Evolutionary conservation across 1,140 invertebrate species (phyloP).

Genomic region (Panagrolaimus sp.): DNA sequence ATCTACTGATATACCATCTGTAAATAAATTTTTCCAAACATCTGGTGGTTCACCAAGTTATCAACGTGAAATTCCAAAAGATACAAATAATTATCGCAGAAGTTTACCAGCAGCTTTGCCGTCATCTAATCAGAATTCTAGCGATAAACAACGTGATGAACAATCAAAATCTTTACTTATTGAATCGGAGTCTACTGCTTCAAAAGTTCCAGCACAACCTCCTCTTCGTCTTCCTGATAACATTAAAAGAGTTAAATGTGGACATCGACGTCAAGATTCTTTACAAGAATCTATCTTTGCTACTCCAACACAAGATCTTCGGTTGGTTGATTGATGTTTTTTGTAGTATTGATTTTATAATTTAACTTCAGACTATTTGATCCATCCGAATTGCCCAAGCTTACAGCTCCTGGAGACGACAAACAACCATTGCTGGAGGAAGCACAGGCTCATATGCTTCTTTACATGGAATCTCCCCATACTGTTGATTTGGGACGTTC

Average conservation of each 20-base stretch:
- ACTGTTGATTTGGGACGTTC: slow-evolving; percentile 53
- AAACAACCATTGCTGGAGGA: slow-evolving; percentile 54
- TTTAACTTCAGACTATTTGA: slow-evolving; percentile 44
- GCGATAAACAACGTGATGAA: background rate
- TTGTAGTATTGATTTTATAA: background rate
- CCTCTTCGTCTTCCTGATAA: slow-evolving; percentile 14
- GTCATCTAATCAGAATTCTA: background rate
- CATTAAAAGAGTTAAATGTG: slow-evolving; percentile 48
- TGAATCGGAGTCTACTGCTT: background rate
- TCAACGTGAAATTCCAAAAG: too few species aligned
- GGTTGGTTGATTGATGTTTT: slow-evolving; percentile 16
- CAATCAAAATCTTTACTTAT: slow-evolving; percentile 4
- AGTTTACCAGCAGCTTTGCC: background rate
- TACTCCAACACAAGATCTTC: slow-evolving; percentile 49
- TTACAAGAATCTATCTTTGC: slow-evolving; percentile 54
- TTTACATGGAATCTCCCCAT: slow-evolving; percentile 53
- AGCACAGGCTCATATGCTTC: slow-evolving; percentile 53
- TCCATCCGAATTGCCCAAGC: slow-evolving; percentile 47
- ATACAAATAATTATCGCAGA: background rate
- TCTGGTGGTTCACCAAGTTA: background rate
- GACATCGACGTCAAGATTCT: slow-evolving; percentile 53
- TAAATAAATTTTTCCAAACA: background rate
- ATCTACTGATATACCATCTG: background rate
- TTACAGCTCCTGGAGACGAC: slow-evolving; percentile 44
- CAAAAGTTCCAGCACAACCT: slow-evolving; percentile 17